Percentiles rank a stretch among this genome's conserved stretches.
These are phyloP conservation scores for Sarcoramphus papa DNA, from an alignment of 2,797 vertebrate species.

Conservation along the genomic window DNA sequence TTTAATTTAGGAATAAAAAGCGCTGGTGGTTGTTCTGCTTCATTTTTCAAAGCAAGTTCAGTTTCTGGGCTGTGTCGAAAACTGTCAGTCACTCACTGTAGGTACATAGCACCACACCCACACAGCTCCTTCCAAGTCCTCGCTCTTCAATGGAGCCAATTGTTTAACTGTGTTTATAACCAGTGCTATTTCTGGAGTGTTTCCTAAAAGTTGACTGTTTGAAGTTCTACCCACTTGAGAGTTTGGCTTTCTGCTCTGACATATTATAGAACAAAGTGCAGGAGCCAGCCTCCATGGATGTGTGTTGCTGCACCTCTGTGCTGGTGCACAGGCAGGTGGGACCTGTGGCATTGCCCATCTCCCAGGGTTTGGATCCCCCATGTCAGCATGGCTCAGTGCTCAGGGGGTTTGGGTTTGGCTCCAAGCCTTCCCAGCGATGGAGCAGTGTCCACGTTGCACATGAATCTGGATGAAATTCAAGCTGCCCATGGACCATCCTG, in stretches of 20 bases:
- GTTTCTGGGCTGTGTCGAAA: background rate
- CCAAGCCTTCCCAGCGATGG: background rate
- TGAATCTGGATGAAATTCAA: background rate
- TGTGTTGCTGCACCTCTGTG: background rate
- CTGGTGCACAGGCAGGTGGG: fast-evolving
- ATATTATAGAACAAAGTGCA: background rate
- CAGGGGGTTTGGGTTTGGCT: background rate
- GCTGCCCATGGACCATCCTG: background rate
- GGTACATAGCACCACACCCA: background rate
- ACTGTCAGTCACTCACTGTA: background rate
- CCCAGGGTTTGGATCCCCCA: background rate
- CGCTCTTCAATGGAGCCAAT: background rate
- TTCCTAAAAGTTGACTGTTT: background rate
- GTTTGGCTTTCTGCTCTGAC: background rate
- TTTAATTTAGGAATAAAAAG: background rate
- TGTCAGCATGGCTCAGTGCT: background rate
- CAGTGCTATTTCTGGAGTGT: background rate
- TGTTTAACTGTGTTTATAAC: background rate
- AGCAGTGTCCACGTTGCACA: background rate
- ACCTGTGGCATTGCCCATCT: background rate
- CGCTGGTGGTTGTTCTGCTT: background rate
- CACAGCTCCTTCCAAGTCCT: background rate
- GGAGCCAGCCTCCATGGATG: background rate
- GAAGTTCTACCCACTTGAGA: background rate
- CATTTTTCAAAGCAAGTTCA: background rate